Evolutionary conservation across 2,797 vertebrate genomes (phyloP).

Genomic region (Sardinella longiceps): DNA sequence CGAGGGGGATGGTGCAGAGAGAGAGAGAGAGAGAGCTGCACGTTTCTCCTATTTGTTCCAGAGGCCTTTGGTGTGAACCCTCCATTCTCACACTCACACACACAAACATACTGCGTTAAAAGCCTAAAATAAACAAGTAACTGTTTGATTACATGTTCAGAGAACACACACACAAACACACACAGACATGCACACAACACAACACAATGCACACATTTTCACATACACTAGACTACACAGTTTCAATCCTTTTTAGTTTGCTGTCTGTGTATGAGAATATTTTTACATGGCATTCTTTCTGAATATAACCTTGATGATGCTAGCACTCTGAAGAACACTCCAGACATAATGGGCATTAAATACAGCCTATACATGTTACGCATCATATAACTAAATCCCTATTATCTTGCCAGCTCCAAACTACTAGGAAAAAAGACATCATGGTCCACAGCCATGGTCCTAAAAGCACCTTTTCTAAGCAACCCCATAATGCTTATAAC

Average conservation of each 20-base stretch:
- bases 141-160: constrained; percentile 20
- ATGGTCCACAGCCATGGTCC: neutral
- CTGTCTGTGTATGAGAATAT: neutral
- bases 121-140: constrained; percentile 50
- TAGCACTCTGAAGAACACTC: neutral
- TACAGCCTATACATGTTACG: neutral
- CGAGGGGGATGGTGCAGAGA: constrained; percentile 58
- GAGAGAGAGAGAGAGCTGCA: constrained; percentile 31
- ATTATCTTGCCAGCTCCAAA: neutral
- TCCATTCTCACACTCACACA: constrained; percentile 6
- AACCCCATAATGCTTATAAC: neutral
- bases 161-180: constrained; percentile 13
- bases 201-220: neutral
- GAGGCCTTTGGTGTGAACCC: constrained; percentile 47
- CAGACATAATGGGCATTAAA: neutral
- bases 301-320: neutral
- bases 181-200: constrained; percentile 2
- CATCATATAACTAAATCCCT: neutral
- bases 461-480: neutral
- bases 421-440: neutral
- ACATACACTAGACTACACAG: neutral
- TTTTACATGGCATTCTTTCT: neutral
- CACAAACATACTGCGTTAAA: constrained; percentile 43
- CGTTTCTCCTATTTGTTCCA: constrained; percentile 59
- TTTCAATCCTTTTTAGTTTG: neutral